Conservation (phyloP, 2,113 vertebrate genomes). For the Etia nguti region DNA sequence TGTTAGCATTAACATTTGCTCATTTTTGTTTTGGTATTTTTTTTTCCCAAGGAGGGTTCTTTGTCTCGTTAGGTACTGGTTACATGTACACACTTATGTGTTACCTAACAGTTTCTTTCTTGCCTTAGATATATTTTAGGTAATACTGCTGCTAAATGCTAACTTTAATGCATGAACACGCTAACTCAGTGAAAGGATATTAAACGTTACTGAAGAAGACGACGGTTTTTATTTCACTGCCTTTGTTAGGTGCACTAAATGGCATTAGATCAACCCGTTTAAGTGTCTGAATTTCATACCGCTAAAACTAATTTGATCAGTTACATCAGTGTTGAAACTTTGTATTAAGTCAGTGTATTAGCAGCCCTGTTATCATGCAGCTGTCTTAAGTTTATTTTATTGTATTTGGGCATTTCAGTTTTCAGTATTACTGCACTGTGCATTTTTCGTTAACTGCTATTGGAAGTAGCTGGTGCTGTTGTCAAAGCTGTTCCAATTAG, state of each 20-base stretch:
- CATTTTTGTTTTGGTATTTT: slow-evolving; percentile 6
- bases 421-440: not conserved
- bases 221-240: not conserved
- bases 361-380: slow-evolving; percentile 20
- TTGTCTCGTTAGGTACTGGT: slow-evolving; percentile 8
- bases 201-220: not conserved
- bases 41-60: not conserved
- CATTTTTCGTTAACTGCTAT: not conserved
- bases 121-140: not conserved
- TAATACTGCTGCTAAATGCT: not conserved
- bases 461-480: slow-evolving; percentile 11
- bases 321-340: not conserved
- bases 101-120: not conserved
- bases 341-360: not conserved
- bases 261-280: not conserved
- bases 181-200: not conserved
- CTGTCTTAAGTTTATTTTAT: not conserved
- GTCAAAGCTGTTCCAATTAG: slow-evolving; percentile 20
- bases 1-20: slow-evolving; percentile 64
- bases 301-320: not conserved
- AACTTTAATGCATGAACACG: not conserved
- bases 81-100: not conserved
- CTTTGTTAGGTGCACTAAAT: not conserved
- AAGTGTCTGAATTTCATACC: not conserved
- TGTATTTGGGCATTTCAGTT: not conserved